Evolutionary conservation across 2,113 vertebrate species (phyloP), one percentile per base, ranked within the genome.

Genomic region (Oxygymnocypris stewartii): DNA sequence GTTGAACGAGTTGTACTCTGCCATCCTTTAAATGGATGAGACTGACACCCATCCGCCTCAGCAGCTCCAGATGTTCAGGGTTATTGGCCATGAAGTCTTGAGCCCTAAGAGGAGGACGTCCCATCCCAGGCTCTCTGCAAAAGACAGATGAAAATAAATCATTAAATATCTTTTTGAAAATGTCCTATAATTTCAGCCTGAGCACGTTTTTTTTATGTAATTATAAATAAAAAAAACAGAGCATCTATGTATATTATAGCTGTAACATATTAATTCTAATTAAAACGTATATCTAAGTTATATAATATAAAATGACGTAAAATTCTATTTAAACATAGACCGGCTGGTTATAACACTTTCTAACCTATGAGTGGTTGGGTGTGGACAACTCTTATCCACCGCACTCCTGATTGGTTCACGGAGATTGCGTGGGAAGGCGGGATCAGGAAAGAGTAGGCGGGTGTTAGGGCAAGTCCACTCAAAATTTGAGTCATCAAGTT

Each of bases 11-110:
- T 73, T 99, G 98, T 84, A 99, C 98, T 89, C 98, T 91, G 89
- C 98, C 98, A 65, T 99, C 98, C 91, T 99, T 99, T 89, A 99
- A 94, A 89, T 99, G 98, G 90, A 99, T 98, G 87, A 99, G 95
- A 91, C 97, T 99, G 92, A 99, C 98, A 87, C 98, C 98, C 98
- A 99, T 99, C 92, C 97, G 96, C 92, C 97, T 96, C 90, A 99
- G 93, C 90, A 99, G 96, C 93, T 99, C 98, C 94, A 99, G 91
- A 92, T 99, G 98, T 90, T 99, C 98, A 35, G 96, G 96, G 90
- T 98, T 99, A 93, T 97, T 99, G 86, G 98, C 97, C 98, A 99
- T 99, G 92, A 99, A 99, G 92, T 99, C 98, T 91, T 98, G 96
- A 89, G 98, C 98, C 93, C 98, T 96, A 85, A 99, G 35, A 0